Base-by-base conservation (phyloP, 2,113 vertebrate species). In the Poeciliopsis retropinna region DNA sequence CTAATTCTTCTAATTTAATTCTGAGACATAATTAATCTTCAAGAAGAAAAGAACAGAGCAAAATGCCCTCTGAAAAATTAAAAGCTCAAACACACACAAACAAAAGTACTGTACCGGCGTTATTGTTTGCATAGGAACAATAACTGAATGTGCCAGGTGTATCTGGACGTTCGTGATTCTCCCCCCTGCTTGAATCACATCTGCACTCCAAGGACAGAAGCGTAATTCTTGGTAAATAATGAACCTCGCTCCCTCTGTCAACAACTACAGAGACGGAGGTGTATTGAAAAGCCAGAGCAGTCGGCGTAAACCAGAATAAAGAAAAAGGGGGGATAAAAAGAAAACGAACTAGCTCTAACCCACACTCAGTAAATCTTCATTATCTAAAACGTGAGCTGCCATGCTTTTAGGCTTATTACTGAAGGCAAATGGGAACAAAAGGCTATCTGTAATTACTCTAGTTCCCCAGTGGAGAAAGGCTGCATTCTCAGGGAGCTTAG, bases 401-500 rank as follows among this genome's bases (percentile, higher is more conserved):
- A 67, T 80, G 82, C 85, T 90, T 88, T 88, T 77, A 82, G 82
- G 87, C 87, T 85, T 84, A 87, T 91, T 90, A 88, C 82, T 79
- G 75, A 79, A 54, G 82, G 84, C 83, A 87, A 90, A 89, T 80
- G 84, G 85, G 86, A 86, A 91, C 82, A 87, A 90, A 37, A 88
- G 80, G 87, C 75, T 75, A 65, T 74, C 82, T 89, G 85, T 90
- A 92, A 93, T 93, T 92, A 92, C 87, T 85, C 44, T 1, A 37
- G 74, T 66, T 88, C 88, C 91, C 89, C 72, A 73, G 79, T 83
- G 91, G 85, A 82, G 74, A 69, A 82, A 78, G 77, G 84, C 78
- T 25, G 79, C 70, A 73, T 89, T 91, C 87, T 88, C 89, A 86
- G 88, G 85, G 75, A 92, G 91, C 88, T 90, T 88, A 89, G 81